phyloP scores from a whole-genome alignment of 2,797 vertebrate species.

The Protosalanx chinensis region DNA sequence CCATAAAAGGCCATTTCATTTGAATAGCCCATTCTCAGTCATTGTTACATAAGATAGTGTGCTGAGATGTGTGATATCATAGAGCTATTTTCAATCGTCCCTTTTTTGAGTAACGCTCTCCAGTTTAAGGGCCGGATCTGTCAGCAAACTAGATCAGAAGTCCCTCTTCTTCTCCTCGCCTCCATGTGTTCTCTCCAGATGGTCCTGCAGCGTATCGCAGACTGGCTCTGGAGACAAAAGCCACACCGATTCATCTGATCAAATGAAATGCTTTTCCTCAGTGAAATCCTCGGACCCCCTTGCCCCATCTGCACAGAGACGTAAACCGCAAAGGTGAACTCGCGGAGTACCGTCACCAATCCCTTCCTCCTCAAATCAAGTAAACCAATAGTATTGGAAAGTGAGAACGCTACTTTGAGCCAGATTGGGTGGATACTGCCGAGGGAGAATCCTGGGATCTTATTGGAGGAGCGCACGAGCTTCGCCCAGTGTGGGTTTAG shows the following conservation, averaged over 20 bases:
- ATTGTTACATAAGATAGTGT: slow-evolving; percentile 57
- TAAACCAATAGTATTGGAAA: background rate
- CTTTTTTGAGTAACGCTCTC: slow-evolving; percentile 49
- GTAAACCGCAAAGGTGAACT: no score
- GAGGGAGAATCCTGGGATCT: slow-evolving; percentile 37
- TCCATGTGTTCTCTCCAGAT: background rate
- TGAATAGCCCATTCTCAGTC: slow-evolving; percentile 43
- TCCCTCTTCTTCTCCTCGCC: slow-evolving; percentile 23
- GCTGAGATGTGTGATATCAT: slow-evolving; percentile 58
- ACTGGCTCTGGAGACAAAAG: background rate
- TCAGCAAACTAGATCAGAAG: slow-evolving; percentile 46
- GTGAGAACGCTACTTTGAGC: background rate
- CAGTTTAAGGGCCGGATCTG: slow-evolving; percentile 40
- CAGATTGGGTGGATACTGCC: background rate
- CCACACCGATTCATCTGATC: background rate
- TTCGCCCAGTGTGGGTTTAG: slow-evolving; percentile 55
- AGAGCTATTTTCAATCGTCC: slow-evolving; percentile 49
- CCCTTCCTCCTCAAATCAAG: no score
- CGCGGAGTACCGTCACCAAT: no score
- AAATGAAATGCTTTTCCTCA: slow-evolving; percentile 2
- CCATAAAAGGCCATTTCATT: slow-evolving; percentile 40
- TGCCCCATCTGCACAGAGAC: no score
- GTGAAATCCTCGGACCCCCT: background rate
- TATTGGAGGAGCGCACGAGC: slow-evolving; percentile 40
- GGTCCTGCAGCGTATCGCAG: background rate